A percentile compares a stretch with the other conserved stretches of the same genome.
These are phyloP conservation scores for Stenopsyche tienmushanensis DNA, from an alignment of 1,140 invertebrate genomes.

Conservation along the genomic window DNA sequence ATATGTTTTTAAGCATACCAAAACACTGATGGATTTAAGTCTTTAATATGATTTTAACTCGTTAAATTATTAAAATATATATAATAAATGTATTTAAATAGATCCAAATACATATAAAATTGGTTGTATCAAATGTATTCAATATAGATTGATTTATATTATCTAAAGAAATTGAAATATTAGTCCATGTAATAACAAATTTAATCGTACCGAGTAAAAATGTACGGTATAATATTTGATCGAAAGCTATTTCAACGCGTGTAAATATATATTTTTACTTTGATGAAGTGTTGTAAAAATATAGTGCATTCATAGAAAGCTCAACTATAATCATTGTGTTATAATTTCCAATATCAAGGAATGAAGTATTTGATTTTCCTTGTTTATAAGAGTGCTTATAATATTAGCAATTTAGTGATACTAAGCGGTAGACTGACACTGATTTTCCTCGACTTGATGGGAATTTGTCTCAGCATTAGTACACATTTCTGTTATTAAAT, in stretches of 20 bases:
- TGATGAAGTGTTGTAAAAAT: not conserved
- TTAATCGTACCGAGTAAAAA: not conserved
- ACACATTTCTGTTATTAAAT: no score
- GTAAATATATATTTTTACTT: not conserved
- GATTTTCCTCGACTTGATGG: conserved; percentile 21
- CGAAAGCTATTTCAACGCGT: conserved; percentile 12
- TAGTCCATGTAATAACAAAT: not conserved
- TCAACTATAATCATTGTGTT: conserved; percentile 1
- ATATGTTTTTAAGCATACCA: no score
- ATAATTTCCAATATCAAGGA: conserved; percentile 8
- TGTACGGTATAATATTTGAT: no score
- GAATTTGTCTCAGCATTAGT: conserved; percentile 20
- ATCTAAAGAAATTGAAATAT: not conserved
- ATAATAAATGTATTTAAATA: no score
- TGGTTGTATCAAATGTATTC: not conserved
- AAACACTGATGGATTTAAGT: no score
- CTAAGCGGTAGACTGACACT: conserved; percentile 18
- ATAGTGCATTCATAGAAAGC: conserved; percentile 6
- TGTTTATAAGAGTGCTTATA: conserved; percentile 10
- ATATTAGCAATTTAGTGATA: conserved; percentile 6
- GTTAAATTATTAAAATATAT: no score
- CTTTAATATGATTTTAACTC: no score
- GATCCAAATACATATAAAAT: not conserved
- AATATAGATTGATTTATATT: not conserved
- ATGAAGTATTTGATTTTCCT: conserved; percentile 25